Conservation (phyloP, 2,888 invertebrate species). For the Serrognathus titanus region DNA sequence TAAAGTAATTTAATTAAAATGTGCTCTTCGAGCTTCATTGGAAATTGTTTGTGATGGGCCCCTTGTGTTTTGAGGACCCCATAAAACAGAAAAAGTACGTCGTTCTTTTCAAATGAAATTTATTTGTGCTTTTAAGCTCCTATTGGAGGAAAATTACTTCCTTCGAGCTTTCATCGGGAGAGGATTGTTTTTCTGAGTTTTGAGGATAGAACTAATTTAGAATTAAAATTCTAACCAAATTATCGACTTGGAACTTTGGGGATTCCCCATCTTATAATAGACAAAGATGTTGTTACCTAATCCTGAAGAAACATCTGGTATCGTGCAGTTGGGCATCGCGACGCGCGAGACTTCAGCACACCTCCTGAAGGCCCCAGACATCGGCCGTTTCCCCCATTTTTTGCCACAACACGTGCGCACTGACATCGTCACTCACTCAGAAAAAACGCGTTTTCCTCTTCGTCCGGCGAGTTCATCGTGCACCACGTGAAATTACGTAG, state of each 20-base stretch:
- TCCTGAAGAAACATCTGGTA: slow-evolving; percentile 16
- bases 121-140: no score
- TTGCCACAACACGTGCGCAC: slow-evolving; percentile 24
- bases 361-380: slow-evolving; percentile 15
- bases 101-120: no score
- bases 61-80: no score
- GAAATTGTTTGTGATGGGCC: no score
- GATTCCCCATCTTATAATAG: background rate
- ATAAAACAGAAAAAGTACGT: no score
- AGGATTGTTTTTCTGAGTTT: no score
- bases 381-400: slow-evolving; percentile 18
- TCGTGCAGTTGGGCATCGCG: slow-evolving; percentile 11
- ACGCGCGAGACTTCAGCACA: slow-evolving; percentile 15
- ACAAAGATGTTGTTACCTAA: slow-evolving; percentile 17
- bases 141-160: no score
- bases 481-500: background rate
- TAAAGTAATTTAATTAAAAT: no score
- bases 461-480: background rate
- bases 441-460: no score
- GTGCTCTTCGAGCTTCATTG: no score
- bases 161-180: no score
- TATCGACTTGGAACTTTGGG: background rate
- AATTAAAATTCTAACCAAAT: background rate
- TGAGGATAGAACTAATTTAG: no score
- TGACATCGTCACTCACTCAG: slow-evolving; percentile 1